Evolutionary conservation across 1,140 invertebrate species (phyloP), one percentile per base, ranked within the genome.

Genomic region (Drosophila lacteicornis): DNA sequence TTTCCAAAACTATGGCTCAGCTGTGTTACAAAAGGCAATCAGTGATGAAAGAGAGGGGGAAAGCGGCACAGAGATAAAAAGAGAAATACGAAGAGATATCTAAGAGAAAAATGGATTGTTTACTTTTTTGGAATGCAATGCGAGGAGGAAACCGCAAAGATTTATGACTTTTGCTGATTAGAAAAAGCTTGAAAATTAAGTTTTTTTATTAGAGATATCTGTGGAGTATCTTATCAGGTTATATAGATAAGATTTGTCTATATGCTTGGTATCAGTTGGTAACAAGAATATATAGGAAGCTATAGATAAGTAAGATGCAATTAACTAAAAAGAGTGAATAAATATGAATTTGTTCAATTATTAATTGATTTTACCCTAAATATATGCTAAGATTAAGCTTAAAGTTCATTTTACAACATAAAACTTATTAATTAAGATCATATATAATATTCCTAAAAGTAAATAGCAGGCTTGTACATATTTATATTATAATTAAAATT

Each of bases 11-110:
- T 30, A 55, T 13, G 40, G 63, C 75, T 79, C 75, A 79, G 66
- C 66, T 78, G 75, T 57, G 75, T 70, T 78, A 62, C 66, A 56
- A 60, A 77, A 68, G 74, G 59, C 75, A 77, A 58, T 60, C 43
- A 50, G 30, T 46, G 27, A 59, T 27, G 27, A 13, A 50, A 43
- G 43, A 51, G 62, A 61, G 13, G 56, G 17, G 27, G 25, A 42
- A 27, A 22, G 17, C 33, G 1, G 17, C 9, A 36, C 36, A 33
- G 38, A 40, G 27, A 30, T 19, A 33, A 15, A 22, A 50, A 71
- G 53, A 70, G 67, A 46, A 42, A 27, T 0, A 9, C 3, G 15
- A 15, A 8, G 3, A 12, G 8, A n/a, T 19, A 9, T 12, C 33
- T 12, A 70, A 70, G 67, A 70, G 67, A 70, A 40, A 67, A 9